Evolutionary conservation across 2,888 invertebrate genomes (phyloP).

Genomic region (Ditula angustiorana): DNA sequence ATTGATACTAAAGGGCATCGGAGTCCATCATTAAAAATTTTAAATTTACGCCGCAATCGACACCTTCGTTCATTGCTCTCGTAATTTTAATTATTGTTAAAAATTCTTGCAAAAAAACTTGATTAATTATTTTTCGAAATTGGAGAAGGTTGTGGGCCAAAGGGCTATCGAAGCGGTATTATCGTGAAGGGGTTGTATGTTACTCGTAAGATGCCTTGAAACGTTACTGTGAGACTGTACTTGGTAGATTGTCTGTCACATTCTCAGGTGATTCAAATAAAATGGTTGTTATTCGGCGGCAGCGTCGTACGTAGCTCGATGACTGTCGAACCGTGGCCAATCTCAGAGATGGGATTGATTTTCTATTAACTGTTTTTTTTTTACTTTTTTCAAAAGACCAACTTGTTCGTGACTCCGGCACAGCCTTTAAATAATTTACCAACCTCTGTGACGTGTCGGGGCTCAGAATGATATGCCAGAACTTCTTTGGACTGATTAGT

Average conservation of each 20-base stretch:
- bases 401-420: conserved; percentile 70
- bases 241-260: neutral
- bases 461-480: conserved; percentile 24
- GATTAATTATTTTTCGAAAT: conserved; percentile 77
- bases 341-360: conserved; percentile 77
- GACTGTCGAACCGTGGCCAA: conserved; percentile 70
- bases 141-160: conserved; percentile 78
- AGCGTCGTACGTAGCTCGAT: conserved; percentile 51
- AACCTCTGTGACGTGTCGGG: conserved; percentile 36
- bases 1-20: conserved; percentile 50
- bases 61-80: conserved; percentile 72
- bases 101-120: conserved; percentile 58
- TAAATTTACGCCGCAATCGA: conserved; percentile 72
- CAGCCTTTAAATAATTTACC: conserved; percentile 55
- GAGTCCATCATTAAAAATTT: conserved; percentile 65
- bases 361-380: conserved; percentile 70
- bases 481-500: conserved; percentile 6
- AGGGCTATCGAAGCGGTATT: conserved; percentile 55
- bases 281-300: conserved; percentile 48
- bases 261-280: conserved; percentile 50
- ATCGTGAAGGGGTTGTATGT: conserved; percentile 17
- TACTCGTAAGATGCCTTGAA: conserved; percentile 37
- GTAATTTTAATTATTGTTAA: conserved; percentile 77
- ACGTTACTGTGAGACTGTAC: neutral
- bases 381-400: conserved; percentile 62